phyloP scores from a whole-genome alignment of 2,888 invertebrate genomes.

The Oscheius sp. region DNA sequence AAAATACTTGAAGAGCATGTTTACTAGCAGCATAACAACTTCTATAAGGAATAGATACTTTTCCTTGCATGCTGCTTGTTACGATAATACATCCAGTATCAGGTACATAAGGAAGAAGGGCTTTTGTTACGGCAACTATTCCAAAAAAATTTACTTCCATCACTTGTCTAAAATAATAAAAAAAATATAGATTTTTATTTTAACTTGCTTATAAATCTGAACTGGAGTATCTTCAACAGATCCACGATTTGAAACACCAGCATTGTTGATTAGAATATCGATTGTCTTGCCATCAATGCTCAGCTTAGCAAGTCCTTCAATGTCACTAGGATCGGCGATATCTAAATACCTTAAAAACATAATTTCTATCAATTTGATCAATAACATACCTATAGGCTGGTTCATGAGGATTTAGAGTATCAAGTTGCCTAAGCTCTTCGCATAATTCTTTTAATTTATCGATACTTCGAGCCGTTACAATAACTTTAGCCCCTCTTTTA shows the following conservation, averaged over 20 bases:
- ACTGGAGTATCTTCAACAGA: slow-evolving; percentile 55
- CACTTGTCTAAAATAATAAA: slow-evolving; percentile 36
- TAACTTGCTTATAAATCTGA: slow-evolving; percentile 48
- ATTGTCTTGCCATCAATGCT: slow-evolving; percentile 55
- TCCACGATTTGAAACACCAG: slow-evolving; percentile 61
- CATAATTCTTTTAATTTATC: slow-evolving; percentile 63
- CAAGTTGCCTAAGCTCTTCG: slow-evolving; percentile 54
- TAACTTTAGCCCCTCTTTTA: slow-evolving; percentile 62
- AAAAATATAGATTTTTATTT: too few species aligned
- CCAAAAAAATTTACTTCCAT: slow-evolving; percentile 96
- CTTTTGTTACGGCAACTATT: slow-evolving; percentile 87
- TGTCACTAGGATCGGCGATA: slow-evolving; percentile 55
- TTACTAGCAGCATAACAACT: slow-evolving; percentile 73
- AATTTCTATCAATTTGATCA: background rate
- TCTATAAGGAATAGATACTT: slow-evolving; percentile 84
- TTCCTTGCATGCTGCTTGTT: slow-evolving; percentile 80
- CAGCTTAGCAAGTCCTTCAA: slow-evolving; percentile 45
- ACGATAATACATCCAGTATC: slow-evolving; percentile 75
- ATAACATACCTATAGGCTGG: slow-evolving; percentile 55
- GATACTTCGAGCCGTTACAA: slow-evolving; percentile 62
- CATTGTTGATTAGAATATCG: slow-evolving; percentile 68
- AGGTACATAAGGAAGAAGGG: slow-evolving; percentile 74
- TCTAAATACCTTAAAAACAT: slow-evolving; percentile 63
- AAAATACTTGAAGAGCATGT: slow-evolving; percentile 63
- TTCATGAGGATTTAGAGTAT: slow-evolving; percentile 50